These are phyloP conservation scores for Morinoia aosen DNA, from an alignment of 2,888 invertebrate genomes.

Conservation along the genomic window DNA sequence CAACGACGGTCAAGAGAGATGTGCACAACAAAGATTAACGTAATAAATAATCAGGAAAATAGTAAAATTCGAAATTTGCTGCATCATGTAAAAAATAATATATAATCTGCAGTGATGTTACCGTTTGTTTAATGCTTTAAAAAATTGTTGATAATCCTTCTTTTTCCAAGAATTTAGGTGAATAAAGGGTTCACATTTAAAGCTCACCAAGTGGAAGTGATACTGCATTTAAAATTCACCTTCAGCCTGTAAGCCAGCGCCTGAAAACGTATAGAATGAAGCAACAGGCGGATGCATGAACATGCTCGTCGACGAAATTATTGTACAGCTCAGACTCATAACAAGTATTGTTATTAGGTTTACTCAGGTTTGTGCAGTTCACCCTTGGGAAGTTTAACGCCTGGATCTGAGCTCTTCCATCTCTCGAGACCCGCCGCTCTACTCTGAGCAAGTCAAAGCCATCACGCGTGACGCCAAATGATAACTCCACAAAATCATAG, in stretches of 20 bases:
- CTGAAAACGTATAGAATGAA: neutral
- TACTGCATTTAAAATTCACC: neutral
- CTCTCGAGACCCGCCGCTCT: neutral
- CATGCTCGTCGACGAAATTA: neutral
- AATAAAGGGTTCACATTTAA: neutral
- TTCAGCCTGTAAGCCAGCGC: neutral
- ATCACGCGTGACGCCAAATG: neutral
- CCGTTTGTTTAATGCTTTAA: neutral
- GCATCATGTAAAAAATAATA: neutral
- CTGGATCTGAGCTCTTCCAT: neutral
- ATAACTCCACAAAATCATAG: neutral
- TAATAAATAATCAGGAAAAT: neutral
- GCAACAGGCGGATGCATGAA: neutral
- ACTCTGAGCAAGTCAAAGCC: neutral
- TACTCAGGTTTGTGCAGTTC: neutral
- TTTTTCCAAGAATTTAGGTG: neutral
- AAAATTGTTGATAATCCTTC: neutral
- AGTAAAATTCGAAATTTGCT: neutral
- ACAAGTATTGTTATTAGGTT: neutral
- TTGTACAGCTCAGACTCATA: neutral
- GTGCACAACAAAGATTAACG: neutral
- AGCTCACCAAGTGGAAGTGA: neutral
- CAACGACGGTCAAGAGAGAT: neutral
- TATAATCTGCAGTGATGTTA: neutral
- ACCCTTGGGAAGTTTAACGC: neutral